These are phyloP conservation scores for Hydropsyche betteni DNA, from an alignment of 2,888 invertebrate species.

Conservation along the genomic window DNA sequence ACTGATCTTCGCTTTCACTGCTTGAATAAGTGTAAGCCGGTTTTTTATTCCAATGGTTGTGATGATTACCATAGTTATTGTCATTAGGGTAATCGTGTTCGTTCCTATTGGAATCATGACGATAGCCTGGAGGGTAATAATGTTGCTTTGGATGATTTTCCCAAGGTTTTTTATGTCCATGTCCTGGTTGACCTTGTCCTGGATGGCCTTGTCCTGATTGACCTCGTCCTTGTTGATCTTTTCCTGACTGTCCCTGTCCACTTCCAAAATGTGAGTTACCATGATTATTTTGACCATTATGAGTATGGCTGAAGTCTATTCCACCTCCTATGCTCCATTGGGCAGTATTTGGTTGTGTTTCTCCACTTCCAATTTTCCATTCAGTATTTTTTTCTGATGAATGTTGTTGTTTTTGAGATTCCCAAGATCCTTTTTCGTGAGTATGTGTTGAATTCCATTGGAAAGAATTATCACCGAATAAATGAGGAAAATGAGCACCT, in stretches of 20 bases:
- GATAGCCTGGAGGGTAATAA: neutral
- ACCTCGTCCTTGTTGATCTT: neutral
- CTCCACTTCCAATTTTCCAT: too few species aligned
- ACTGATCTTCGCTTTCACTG: slow-evolving; percentile 51
- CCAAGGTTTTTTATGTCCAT: slow-evolving; percentile 41
- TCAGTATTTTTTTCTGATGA: too few species aligned
- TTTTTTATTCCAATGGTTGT: neutral
- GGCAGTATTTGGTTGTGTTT: too few species aligned
- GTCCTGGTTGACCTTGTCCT: slow-evolving; percentile 50
- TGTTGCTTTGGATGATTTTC: slow-evolving; percentile 29
- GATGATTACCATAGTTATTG: neutral
- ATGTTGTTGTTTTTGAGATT: too few species aligned
- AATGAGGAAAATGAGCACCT: too few species aligned
- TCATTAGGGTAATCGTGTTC: neutral
- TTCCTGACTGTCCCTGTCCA: neutral
- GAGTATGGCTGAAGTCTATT: too few species aligned
- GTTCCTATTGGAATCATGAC: neutral
- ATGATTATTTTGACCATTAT: neutral
- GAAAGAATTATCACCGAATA: too few species aligned
- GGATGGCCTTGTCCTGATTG: neutral
- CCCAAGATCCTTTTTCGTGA: too few species aligned
- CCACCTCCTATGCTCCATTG: too few species aligned
- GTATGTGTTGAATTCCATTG: too few species aligned
- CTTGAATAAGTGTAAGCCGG: slow-evolving; percentile 27
- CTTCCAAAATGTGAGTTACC: neutral